Evolutionary conservation across 2,113 vertebrate species (phyloP).

Genomic region (Bettongia penicillata): DNA sequence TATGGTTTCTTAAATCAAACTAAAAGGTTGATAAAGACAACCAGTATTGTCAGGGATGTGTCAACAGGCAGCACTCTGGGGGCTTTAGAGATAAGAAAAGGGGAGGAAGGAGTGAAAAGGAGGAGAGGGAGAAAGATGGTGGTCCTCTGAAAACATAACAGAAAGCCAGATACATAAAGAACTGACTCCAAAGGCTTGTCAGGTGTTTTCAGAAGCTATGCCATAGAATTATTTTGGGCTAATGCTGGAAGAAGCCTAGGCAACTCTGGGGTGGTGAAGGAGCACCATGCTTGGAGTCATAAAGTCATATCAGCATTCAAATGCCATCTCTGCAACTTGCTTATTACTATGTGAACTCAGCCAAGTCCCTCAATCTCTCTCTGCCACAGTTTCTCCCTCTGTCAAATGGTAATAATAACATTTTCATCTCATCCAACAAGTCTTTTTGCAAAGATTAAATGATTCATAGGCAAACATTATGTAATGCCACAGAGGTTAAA

Average conservation of each 20-base stretch:
- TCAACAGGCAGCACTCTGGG: background rate
- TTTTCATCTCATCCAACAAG: background rate
- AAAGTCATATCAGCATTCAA: background rate
- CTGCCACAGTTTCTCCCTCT: background rate
- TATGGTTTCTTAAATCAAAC: constrained; percentile 6
- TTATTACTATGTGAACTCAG: background rate
- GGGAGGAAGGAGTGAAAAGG: background rate
- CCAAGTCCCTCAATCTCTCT: background rate
- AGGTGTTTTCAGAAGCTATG: background rate
- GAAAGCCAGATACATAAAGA: background rate
- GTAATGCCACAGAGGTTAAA: background rate
- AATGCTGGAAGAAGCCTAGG: background rate
- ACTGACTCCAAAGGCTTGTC: background rate
- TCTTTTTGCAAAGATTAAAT: background rate
- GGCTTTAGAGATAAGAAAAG: background rate
- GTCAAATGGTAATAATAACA: background rate
- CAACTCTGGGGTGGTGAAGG: background rate
- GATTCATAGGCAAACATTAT: background rate
- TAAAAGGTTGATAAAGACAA: constrained; percentile 41
- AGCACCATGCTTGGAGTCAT: background rate
- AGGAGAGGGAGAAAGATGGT: background rate
- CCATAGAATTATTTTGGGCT: background rate
- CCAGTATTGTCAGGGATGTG: background rate
- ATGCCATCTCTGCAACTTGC: background rate
- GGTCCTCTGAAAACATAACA: background rate